phyloP scores from a whole-genome alignment of 92 coral and sea anemone species.

The Parazoanthus darwini region DNA sequence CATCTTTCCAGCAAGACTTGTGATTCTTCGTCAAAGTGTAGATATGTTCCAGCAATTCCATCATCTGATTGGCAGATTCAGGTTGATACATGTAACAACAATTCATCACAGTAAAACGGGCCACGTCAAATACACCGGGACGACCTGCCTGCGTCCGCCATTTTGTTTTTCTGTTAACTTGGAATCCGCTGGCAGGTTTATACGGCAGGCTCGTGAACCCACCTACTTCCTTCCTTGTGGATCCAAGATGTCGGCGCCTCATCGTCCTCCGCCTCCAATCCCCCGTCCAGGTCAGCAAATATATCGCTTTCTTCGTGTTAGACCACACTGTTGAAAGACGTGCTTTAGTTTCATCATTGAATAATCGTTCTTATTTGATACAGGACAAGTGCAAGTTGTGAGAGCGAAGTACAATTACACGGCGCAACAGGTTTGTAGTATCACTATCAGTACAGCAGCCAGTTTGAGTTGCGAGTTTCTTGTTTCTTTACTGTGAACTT shows the following conservation, averaged over 20 bases:
- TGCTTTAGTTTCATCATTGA: not conserved
- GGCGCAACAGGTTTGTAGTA: slow-evolving; percentile 78
- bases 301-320: slow-evolving; percentile 7
- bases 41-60: slow-evolving; percentile 55
- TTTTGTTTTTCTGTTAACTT: slow-evolving; percentile 41
- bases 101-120: not conserved
- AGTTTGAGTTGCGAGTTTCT: not conserved
- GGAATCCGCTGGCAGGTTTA: slow-evolving; percentile 14
- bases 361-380: slow-evolving; percentile 8
- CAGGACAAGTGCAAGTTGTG: slow-evolving; percentile 96
- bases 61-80: not conserved
- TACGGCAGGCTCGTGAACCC: slow-evolving; percentile 34
- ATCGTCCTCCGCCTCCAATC: slow-evolving; percentile 97
- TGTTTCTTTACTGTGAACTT: not conserved
- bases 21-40: slow-evolving; percentile 41
- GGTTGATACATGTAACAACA: too few species aligned
- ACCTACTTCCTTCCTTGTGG: slow-evolving; percentile 30
- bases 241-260: slow-evolving; percentile 76
- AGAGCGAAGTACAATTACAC: slow-evolving; percentile 91
- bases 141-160: slow-evolving; percentile 42
- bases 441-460: too few species aligned
- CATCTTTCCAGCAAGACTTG: slow-evolving; percentile 48
- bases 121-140: not conserved
- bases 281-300: slow-evolving; percentile 84
- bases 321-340: not conserved